Conservation (phyloP, 2,888 invertebrate genomes). For the Conchocele bisecta region DNA sequence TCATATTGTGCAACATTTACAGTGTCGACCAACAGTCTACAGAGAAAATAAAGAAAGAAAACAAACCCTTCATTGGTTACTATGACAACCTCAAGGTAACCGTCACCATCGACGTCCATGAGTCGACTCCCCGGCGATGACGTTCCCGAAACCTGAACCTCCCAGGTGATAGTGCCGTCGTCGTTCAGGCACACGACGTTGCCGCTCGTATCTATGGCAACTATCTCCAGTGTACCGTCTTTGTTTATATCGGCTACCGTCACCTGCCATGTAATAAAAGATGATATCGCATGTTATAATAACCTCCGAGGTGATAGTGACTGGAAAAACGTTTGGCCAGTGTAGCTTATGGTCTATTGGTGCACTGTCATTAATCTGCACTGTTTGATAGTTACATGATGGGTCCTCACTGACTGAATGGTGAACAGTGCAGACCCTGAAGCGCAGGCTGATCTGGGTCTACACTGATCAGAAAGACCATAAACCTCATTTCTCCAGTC, state of each 20-base stretch:
- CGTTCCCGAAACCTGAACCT: constrained; percentile 68
- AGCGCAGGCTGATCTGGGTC: too few species aligned
- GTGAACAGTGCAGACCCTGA: too few species aligned
- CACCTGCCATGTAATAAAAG: constrained; percentile 69
- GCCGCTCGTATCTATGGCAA: constrained; percentile 76
- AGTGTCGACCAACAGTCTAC: neutral
- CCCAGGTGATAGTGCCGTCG: constrained; percentile 71
- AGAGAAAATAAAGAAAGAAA: neutral
- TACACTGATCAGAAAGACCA: too few species aligned
- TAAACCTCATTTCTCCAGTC: too few species aligned
- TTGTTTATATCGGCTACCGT: constrained; percentile 75
- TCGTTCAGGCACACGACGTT: constrained; percentile 71
- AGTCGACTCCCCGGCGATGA: constrained; percentile 72
- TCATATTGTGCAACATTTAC: too few species aligned
- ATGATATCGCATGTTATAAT: too few species aligned
- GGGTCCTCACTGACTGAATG: too few species aligned
- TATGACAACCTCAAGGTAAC: constrained; percentile 72
- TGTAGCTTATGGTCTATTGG: too few species aligned
- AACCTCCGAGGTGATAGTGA: too few species aligned
- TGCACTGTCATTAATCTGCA: too few species aligned
- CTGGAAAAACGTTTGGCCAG: too few species aligned
- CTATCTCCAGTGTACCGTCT: constrained; percentile 71
- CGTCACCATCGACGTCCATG: constrained; percentile 73
- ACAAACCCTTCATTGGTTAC: constrained; percentile 77
- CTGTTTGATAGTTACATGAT: too few species aligned